Evolutionary conservation across 1,140 invertebrate genomes (phyloP), one percentile per base, ranked within the genome.

Genomic region (Drosophila leontia): DNA sequence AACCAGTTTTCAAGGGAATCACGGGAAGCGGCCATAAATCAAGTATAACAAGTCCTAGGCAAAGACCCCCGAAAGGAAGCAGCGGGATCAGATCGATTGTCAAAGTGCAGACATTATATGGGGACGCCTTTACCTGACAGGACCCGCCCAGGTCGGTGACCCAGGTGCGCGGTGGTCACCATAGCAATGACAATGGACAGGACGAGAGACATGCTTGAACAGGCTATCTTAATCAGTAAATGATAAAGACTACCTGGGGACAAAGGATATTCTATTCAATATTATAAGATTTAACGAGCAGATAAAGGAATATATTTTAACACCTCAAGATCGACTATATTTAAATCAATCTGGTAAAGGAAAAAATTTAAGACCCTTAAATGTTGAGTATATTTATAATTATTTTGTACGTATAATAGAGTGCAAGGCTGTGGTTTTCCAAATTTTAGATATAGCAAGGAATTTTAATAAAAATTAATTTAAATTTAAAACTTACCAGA

Each of bases 61-160:
- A 13, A 58, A 59, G 55, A n/a, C 53, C 29, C 51, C 39, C 17
- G n/a, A 72, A 71, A 51, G 55, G 53, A 41, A 72, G 37, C 51
- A 11, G 19, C 34, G 34, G 26, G 19, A 50, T 72, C 32, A 37
- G 44, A 72, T 59, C 48, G 29, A 75, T 75, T 55, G 60, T 56
- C 29, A 35, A 57, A 42, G n/a, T 55, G 29, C 35, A 69, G 56
- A 50, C 58, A 55, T 53, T 9, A 75, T 56, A 45, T 9, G 42
- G 48, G 32, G 48, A 23, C 45, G n/a, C 23, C 3, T 47, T 65
- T 87, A 88, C 77, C 84, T 88, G 83, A 11, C 64, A 78, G 63
- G 59, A 47, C 34, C 50, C 57, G 51, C 61, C 48, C 65, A 84
- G 84, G 82, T 87, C 77, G 77, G 35, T 71, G 77, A 80, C 77